Percentiles rank a stretch among this genome's conserved stretches.
Evolutionary conservation across 2,797 vertebrate species (phyloP).

Genomic region (Lepilemur ruficaudatus): DNA sequence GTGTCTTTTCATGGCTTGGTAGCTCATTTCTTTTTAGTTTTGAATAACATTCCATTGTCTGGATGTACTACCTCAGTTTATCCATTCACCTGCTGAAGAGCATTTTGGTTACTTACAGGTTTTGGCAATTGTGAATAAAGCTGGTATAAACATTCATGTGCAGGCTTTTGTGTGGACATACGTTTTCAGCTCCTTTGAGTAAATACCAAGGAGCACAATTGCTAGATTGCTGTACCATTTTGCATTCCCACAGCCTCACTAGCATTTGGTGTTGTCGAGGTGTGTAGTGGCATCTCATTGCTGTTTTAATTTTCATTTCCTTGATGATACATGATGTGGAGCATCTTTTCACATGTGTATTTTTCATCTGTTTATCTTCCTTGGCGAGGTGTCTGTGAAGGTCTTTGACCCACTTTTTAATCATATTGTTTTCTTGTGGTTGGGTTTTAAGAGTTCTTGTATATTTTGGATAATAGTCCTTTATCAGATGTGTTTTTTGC

Average conservation of each 20-base stretch:
- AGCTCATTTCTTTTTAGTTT: not conserved
- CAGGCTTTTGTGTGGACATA: not conserved
- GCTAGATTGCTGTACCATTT: not conserved
- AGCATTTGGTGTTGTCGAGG: not conserved
- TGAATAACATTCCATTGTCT: not conserved
- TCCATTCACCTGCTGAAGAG: not conserved
- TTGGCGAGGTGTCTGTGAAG: not conserved
- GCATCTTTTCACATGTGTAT: not conserved
- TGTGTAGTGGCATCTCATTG: not conserved
- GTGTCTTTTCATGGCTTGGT: not conserved
- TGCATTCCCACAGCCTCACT: not conserved
- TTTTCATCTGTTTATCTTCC: not conserved
- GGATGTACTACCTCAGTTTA: not conserved
- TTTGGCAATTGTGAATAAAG: not conserved
- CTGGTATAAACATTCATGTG: not conserved
- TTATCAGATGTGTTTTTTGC: not conserved
- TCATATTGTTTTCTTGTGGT: not conserved
- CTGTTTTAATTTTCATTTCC: not conserved
- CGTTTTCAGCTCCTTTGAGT: not conserved
- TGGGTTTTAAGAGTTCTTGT: not conserved
- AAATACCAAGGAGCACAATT: not conserved
- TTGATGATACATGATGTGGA: not conserved
- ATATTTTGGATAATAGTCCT: not conserved
- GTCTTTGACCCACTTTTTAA: not conserved
- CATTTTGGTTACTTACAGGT: not conserved